phyloP scores from a whole-genome alignment of 2,797 vertebrate genomes.

The Meriones psammophilus region DNA sequence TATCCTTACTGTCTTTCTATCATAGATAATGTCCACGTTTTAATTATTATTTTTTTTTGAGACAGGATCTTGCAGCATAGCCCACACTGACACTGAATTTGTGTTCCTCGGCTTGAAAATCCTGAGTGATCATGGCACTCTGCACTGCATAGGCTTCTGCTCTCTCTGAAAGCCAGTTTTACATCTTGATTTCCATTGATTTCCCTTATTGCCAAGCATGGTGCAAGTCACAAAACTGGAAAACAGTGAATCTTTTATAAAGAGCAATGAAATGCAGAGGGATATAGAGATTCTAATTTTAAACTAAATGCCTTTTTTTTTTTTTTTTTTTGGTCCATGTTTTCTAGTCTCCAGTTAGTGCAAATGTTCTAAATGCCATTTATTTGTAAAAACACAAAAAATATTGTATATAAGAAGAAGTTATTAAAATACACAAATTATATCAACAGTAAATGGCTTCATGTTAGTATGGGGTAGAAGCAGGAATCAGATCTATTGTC shows the following conservation, averaged over 20 bases:
- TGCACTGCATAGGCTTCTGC: neutral
- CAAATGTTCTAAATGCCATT: conserved; percentile 29
- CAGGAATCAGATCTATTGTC: neutral
- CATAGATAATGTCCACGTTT: neutral
- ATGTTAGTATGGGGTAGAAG: conserved; percentile 26
- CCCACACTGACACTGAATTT: neutral
- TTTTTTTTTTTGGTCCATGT: neutral
- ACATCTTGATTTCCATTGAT: conserved; percentile 14
- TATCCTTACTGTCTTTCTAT: neutral
- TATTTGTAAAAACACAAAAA: conserved; percentile 59
- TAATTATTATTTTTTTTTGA: neutral
- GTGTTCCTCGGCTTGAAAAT: neutral
- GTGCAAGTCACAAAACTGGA: neutral
- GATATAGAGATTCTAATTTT: neutral
- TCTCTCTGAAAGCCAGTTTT: neutral
- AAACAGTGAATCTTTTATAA: neutral
- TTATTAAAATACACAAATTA: conserved; percentile 43
- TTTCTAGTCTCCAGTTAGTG: neutral
- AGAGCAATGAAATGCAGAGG: neutral
- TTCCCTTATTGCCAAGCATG: neutral
- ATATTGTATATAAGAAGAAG: neutral
- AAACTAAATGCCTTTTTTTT: neutral
- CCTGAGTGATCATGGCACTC: neutral
- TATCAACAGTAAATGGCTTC: conserved; percentile 36
- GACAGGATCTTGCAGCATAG: neutral